Base-by-base conservation (phyloP, 2,113 vertebrate species). In the Heterocephalus glaber region DNA sequence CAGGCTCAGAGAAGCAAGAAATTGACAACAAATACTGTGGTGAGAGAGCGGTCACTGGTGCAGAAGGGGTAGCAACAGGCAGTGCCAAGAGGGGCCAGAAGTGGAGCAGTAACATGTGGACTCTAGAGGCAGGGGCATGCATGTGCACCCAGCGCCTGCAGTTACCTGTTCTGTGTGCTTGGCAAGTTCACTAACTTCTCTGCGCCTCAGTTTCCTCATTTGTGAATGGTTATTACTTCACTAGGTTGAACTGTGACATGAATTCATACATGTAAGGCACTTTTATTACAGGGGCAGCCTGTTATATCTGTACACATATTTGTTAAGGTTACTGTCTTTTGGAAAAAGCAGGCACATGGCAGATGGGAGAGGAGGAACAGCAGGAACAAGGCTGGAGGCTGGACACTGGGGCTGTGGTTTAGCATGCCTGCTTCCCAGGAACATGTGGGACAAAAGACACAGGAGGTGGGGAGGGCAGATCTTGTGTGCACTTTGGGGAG, bases 61-160 rank as follows among this genome's bases (percentile, higher is more conserved):
- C 14, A 0, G 4, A 79, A 76, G 17, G 16, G 7, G 20, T 30
- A 54, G 41, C 58, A 30, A 7, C 7, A 1, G n/a, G 35, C 41
- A 1, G 7, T 28, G 47, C 26, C 65, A 3, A 0, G 38, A 56
- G 76, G 49, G 49, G 22, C 24, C 6, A 0, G 30, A 63, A 7
- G 6, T 16, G 17, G 0, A 16, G 24, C 0, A 0, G 44, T 35
- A 41, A 20, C 68, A 38, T 1, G 0, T 26, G 26, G 44, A 7
- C 38, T 44, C 79, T 5, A 38, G 28, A 19, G 80, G 1, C 58
- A 30, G 49, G 7, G 30, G 14, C 8, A 0, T 24, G 30, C 1
- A 2, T 86, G 19, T n/a, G 65, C 30, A 61, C 65, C 70, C 41
- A 91, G 28, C 7, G 5, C 58, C 41, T 58, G 33, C 13, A 76